These are phyloP conservation scores for Coilia nasus DNA, from an alignment of 2,797 vertebrate genomes.

Conservation along the genomic window DNA sequence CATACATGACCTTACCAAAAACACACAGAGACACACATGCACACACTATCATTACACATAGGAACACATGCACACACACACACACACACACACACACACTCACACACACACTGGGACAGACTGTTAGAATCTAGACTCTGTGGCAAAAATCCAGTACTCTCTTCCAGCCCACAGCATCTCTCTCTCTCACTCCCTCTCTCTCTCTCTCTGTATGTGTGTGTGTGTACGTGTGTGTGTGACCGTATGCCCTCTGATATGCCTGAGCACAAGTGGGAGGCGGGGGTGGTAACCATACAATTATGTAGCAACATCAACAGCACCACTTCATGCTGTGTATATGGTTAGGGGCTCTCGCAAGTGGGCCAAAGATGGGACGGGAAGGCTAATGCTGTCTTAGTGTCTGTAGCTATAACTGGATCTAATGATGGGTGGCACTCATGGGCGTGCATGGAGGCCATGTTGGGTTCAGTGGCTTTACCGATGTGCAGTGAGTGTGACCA, in stretches of 20 bases:
- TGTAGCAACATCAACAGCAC: not conserved
- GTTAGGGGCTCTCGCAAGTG: not conserved
- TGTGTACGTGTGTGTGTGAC: too few relatives aligned
- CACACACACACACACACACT: conserved; percentile 27
- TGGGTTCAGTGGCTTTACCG: not conserved
- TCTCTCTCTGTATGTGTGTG: conserved; percentile 4
- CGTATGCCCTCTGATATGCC: not conserved
- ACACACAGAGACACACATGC: conserved; percentile 31
- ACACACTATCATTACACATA: conserved; percentile 32
- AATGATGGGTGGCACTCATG: not conserved
- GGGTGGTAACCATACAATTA: not conserved
- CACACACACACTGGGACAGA: not conserved
- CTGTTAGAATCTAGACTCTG: conserved; percentile 28
- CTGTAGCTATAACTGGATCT: not conserved
- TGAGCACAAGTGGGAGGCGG: not conserved
- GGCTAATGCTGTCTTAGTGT: not conserved
- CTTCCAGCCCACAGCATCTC: not conserved
- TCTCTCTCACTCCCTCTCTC: not conserved
- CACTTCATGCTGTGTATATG: not conserved
- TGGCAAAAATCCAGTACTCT: not conserved
- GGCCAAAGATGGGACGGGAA: not conserved
- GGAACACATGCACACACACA: conserved; percentile 35
- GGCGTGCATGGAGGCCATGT: not conserved
- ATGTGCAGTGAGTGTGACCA: not conserved
- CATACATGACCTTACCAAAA: conserved; percentile 11